Base-by-base conservation (phyloP, 2,113 vertebrate species). In the Notothenia coriiceps region DNA sequence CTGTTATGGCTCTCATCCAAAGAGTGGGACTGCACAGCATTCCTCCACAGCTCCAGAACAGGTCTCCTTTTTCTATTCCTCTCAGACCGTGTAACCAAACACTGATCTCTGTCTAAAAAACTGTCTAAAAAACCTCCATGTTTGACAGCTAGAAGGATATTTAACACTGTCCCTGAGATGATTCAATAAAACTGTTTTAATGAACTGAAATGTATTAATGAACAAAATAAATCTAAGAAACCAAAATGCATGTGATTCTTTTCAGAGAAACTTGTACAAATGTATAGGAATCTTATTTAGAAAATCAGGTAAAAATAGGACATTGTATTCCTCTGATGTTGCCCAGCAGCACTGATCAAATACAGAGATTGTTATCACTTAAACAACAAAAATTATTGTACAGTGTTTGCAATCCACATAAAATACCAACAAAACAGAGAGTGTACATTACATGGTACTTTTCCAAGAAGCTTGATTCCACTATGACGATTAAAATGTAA, bases 41-140 rank as follows among this genome's bases (percentile, higher is more conserved):
- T 86, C 82, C 65, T 77, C 73, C 74, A 57, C 77, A 82, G 66
- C 29, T 64, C 52, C 65, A 77, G 25, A 83, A 73, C 8, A 73
- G 40, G 17, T 79, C 52, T 67, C 3, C 69, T 63, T 44, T 43
- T 14, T 50, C 15, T 56, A 5, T 25, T 69, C 70, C 47, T 52
- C 49, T 44, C 63, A 74, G 60, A 61, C 29, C 17, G 20, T 52
- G 44, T 50, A 70, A 75, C 68, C 49, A 77, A 43, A 25, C 22
- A 49, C 50, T 66, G 25, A 25, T 57, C 29, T 76, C n/a, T 63
- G 51, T 18, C 12, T 18, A 18, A 78, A 86, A 52, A 75, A 44
- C n/a, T 63, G 51, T 18, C 12, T 18, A 18, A 78, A 86, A 52
- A 75, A 44, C 29, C 17, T 55, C 29, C 22, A 4, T 64, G 61